A percentile compares a stretch with the other conserved stretches of the same genome.
These are phyloP conservation scores for Dasysyrphus tricinctus DNA, from an alignment of 2,888 invertebrate genomes.

Conservation along the genomic window DNA sequence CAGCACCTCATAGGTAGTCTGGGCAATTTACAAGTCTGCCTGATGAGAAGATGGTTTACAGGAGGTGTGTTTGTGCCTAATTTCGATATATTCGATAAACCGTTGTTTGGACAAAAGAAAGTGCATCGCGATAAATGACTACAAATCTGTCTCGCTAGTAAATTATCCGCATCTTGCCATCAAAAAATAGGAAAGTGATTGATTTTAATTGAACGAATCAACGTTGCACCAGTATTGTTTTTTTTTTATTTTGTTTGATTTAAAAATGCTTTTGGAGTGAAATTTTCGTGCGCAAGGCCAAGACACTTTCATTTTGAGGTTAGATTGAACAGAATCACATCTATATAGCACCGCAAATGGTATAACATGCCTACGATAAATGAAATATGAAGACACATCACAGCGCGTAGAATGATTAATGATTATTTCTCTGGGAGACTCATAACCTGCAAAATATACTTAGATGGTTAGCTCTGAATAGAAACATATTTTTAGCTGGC, in stretches of 20 bases:
- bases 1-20: not conserved
- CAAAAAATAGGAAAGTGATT: slow-evolving; percentile 21
- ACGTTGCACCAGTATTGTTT: not conserved
- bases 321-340: not conserved
- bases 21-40: not conserved
- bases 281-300: slow-evolving; percentile 5
- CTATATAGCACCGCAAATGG: slow-evolving; percentile 6
- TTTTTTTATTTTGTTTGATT: not conserved
- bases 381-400: slow-evolving; percentile 31
- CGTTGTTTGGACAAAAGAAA: slow-evolving; percentile 28
- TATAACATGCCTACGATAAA: slow-evolving; percentile 16
- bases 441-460: slow-evolving; percentile 44
- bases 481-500: not conserved
- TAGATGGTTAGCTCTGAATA: not conserved
- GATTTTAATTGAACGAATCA: slow-evolving; percentile 20
- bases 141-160: slow-evolving; percentile 18
- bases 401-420: slow-evolving; percentile 65
- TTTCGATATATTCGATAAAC: slow-evolving; percentile 6
- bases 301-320: slow-evolving; percentile 36
- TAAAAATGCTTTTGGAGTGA: slow-evolving; percentile 24
- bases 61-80: not conserved
- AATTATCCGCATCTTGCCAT: slow-evolving; percentile 30
- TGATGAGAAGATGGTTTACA: not conserved
- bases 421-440: slow-evolving; percentile 51
- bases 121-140: slow-evolving; percentile 17